Percentiles rank a stretch among this genome's conserved stretches.
Conservation (phyloP, 1,140 invertebrate genomes). For the Polypedilum vanderplanki region DNA sequence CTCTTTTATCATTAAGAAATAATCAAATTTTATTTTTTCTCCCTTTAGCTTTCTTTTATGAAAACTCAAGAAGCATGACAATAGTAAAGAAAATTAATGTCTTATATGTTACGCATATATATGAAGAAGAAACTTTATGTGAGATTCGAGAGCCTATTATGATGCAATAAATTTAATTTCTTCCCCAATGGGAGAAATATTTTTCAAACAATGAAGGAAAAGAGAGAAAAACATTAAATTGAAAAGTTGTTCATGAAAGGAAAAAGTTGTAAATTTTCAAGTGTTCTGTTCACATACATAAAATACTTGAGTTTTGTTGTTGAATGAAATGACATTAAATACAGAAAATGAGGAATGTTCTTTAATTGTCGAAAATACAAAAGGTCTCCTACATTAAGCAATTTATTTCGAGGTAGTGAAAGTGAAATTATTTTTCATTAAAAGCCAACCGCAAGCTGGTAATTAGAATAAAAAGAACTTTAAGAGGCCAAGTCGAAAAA, state of each 20-base stretch:
- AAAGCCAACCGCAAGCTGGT: not conserved
- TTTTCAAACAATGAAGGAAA: not conserved
- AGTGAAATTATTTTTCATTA: too few relatives aligned
- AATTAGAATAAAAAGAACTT: conserved; percentile 26
- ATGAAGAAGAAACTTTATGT: not conserved
- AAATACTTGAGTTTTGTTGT: not conserved
- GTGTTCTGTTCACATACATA: not conserved
- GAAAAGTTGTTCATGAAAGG: not conserved
- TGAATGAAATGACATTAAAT: not conserved
- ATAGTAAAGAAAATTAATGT: not conserved
- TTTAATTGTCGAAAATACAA: too few relatives aligned
- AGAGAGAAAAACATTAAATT: conserved; percentile 17
- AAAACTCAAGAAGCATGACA: not conserved
- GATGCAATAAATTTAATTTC: conserved; percentile 27
- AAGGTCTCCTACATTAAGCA: too few relatives aligned
- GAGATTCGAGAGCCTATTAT: not conserved
- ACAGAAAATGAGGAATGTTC: too few relatives aligned
- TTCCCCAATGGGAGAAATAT: not conserved
- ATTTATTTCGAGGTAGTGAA: too few relatives aligned
- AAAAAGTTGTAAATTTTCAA: conserved; percentile 6
- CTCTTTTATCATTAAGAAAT: not conserved
- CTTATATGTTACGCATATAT: not conserved
- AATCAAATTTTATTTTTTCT: not conserved
- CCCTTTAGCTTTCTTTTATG: too few relatives aligned
- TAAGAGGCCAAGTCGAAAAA: not conserved